Conservation (phyloP, 2,888 invertebrate genomes). For the Apodemia hepburni region DNA sequence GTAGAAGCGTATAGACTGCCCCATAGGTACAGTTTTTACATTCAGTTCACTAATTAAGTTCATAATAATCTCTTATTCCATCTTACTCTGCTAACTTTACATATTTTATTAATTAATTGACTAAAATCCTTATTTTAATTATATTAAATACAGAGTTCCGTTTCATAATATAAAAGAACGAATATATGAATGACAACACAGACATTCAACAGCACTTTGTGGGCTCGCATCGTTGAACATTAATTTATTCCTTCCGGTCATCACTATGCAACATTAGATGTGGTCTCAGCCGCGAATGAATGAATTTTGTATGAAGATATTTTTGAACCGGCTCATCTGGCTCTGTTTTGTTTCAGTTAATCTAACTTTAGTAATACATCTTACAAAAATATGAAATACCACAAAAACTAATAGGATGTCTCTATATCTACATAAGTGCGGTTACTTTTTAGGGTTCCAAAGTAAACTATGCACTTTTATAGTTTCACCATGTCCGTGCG, state of each 20-base stretch:
- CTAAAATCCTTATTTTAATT: not conserved
- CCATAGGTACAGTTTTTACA: too few species aligned
- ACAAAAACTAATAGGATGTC: too few species aligned
- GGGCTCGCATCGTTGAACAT: conserved; percentile 36
- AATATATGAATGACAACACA: conserved; percentile 30
- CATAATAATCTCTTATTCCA: too few species aligned
- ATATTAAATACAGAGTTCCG: conserved; percentile 21
- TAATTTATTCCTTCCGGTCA: conserved; percentile 45
- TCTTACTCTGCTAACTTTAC: too few species aligned
- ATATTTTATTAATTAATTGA: too few species aligned
- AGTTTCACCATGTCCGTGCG: too few species aligned
- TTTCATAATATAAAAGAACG: conserved; percentile 29
- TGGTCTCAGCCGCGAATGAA: conserved; percentile 23
- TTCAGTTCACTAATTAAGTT: too few species aligned
- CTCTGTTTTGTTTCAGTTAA: not conserved
- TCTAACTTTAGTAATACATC: not conserved
- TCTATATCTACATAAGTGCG: too few species aligned
- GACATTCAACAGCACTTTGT: conserved; percentile 21
- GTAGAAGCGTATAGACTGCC: too few species aligned
- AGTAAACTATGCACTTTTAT: too few species aligned
- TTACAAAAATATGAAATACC: too few species aligned
- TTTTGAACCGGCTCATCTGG: conserved; percentile 18
- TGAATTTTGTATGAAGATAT: conserved; percentile 24
- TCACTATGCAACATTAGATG: conserved; percentile 41
- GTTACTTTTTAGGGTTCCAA: too few species aligned